These are phyloP conservation scores for Phaethon lepturus DNA, from an alignment of 2,113 vertebrate genomes.

Conservation along the genomic window DNA sequence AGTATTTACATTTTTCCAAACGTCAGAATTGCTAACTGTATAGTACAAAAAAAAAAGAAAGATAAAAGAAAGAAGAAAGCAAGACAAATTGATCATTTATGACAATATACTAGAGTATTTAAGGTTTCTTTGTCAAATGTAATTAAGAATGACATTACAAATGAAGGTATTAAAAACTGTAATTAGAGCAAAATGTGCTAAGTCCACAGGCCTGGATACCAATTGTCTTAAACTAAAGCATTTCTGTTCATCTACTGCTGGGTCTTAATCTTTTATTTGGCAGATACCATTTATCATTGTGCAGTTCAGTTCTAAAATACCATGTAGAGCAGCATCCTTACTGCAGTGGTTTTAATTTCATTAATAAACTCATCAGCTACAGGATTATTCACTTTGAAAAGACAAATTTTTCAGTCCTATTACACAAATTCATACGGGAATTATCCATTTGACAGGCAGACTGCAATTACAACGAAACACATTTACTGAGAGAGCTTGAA, in stretches of 20 bases:
- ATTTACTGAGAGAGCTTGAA: slow-evolving; percentile 3
- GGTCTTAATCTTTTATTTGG: slow-evolving; percentile 49
- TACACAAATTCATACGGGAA: slow-evolving; percentile 14
- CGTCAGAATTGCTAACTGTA: not conserved
- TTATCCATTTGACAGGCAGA: slow-evolving; percentile 34
- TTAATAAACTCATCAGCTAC: slow-evolving; percentile 47
- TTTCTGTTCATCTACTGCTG: slow-evolving; percentile 24
- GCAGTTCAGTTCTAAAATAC: not conserved
- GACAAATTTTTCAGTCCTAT: slow-evolving; percentile 15
- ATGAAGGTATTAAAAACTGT: slow-evolving; percentile 3
- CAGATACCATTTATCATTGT: not conserved
- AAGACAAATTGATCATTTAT: not conserved
- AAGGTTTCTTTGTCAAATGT: slow-evolving; percentile 3
- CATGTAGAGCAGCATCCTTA: not conserved
- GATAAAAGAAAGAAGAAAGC: not conserved
- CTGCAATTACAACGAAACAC: slow-evolving; percentile 13
- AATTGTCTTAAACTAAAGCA: slow-evolving; percentile 9
- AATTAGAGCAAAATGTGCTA: slow-evolving; percentile 37
- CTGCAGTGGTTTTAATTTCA: slow-evolving; percentile 10
- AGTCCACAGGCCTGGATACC: not conserved
- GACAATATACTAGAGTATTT: not conserved
- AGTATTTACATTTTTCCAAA: not conserved
- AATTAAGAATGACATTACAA: slow-evolving; percentile 22
- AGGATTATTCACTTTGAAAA: slow-evolving; percentile 35
- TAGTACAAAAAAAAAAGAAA: not conserved